phyloP scores from a whole-genome alignment of 2,113 vertebrate species.

The Vicugna pacos region DNA sequence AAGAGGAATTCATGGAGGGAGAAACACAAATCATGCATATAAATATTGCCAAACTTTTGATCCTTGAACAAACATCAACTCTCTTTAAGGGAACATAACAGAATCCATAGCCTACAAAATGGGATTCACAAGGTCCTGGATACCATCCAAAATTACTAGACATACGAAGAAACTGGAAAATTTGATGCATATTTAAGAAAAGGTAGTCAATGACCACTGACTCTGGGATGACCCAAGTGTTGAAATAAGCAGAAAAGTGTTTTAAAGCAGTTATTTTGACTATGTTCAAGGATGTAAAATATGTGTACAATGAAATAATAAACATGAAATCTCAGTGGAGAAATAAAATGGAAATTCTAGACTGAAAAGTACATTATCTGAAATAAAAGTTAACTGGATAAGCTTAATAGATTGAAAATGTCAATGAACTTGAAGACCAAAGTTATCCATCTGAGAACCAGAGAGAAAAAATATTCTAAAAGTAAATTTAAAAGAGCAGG shows the following conservation, averaged over 20 bases:
- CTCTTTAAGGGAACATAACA: constrained; percentile 59
- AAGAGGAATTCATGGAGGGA: not conserved
- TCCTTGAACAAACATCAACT: not conserved
- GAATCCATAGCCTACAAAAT: constrained; percentile 27
- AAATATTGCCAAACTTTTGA: constrained; percentile 48
- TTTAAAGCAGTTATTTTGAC: constrained; percentile 28
- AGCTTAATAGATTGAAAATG: constrained; percentile 40
- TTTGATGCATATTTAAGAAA: not conserved
- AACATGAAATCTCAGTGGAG: constrained; percentile 2
- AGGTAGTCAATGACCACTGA: not conserved
- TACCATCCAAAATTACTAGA: constrained; percentile 33
- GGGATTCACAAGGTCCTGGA: constrained; percentile 2
- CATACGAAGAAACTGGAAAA: constrained; percentile 8
- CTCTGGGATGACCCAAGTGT: not conserved
- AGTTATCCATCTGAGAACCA: constrained; percentile 34
- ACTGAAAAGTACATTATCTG: not conserved
- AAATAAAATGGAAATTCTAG: constrained; percentile 52
- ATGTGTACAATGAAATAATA: not conserved
- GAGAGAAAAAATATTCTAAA: constrained; percentile 37
- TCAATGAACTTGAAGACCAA: not conserved
- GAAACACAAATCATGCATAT: not conserved
- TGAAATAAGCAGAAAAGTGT: not conserved
- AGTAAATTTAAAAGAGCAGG: not conserved
- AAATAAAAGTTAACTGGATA: constrained; percentile 36
- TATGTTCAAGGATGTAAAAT: not conserved